Evolutionary conservation across 2,113 vertebrate genomes (phyloP), one percentile per base, ranked within the genome.

Genomic region (Macquaria australasica): DNA sequence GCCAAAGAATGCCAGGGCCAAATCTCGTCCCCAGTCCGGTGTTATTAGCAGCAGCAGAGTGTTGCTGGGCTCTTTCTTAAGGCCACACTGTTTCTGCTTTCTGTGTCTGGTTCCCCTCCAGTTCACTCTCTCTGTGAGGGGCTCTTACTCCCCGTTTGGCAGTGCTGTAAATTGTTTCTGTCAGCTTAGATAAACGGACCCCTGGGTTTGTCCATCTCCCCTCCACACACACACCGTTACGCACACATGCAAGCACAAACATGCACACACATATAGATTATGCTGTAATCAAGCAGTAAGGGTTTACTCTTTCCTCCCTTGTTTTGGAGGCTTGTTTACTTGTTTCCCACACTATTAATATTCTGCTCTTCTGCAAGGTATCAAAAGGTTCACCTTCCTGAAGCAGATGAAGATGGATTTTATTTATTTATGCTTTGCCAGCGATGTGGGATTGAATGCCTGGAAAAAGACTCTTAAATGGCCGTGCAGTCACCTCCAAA

Each of bases 141-240:
- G 84, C 79, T 86, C 81, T 78, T 77, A 66, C 89, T 90, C 90
- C 73, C 82, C 76, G 73, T 91, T 91, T 93, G 94, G 92, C 91
- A 89, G 86, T 43, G 73, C 89, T 90, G 86, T 90, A 95, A 95
- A 96, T 95, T 92, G 94, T 93, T 94, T 93, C 93, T 95, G 95
- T 95, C 94, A 92, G 90, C 87, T 90, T 85, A 94, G 93, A 94
- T 95, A 94, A 95, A 93, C 90, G 76, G 87, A 89, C 89, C 79
- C 86, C 85, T 88, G 85, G 92, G 86, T 87, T 90, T 93, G 87
- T 92, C 92, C 91, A 90, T 88, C 89, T 85, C 83, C 51, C 84
- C 77, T 66, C 45, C 76, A 39, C 77, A 71, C 55, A 69, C 72
- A 51, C 73, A 75, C 83, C 66, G 8, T 43, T 7, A 79, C 59